Evolutionary conservation across 2,797 vertebrate genomes (phyloP), one percentile per base, ranked within the genome.

Genomic region (Tauraco hartlaubi): DNA sequence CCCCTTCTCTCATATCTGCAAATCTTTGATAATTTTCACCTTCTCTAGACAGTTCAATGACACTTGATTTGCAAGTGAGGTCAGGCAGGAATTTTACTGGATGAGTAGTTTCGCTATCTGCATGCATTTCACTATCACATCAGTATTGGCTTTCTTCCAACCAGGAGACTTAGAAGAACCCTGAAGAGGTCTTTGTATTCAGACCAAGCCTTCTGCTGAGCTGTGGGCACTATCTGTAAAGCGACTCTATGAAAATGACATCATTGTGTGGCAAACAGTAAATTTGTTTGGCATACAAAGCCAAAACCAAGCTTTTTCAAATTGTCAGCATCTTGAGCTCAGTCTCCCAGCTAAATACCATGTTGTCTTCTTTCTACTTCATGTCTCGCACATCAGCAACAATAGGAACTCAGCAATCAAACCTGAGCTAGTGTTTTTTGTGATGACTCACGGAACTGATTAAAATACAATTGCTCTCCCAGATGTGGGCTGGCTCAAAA

Each of bases 271-370:
- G 74, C 94, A 80, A 77, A 23, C 52, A 35, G 56, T 31, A 61
- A 76, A 85, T 82, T 52, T 51, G 29, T 78, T 85, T 86, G 88
- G 87, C 73, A 35, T 18, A 15, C 9, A 1, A 64, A 95, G 37
- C 51, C 94, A 90, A 95, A 94, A 7, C 37, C 0, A 2, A 95
- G 94, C 26, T 46, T 93, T 95, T 92, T 76, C 90, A 88, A 79
- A 85, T 1, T 82, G 88, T 95, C 96, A 97, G 95, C 96, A 79
- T 58, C 91, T 67, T 46, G 88, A 85, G 91, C 71, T 73, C 82
- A 82, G 77, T 76, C 93, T 92, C 81, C 82, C 90, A 96, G 82
- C 77, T 71, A 52, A 90, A 85, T 4, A 79, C 91, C 69, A 73
- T 5, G 1, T 56, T 80, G 78, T 75, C 58, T 3, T 85, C 91